Percentiles rank a stretch among this genome's conserved stretches.
phyloP scores from a whole-genome alignment of 2,113 vertebrate genomes.

The Caranx ignobilis region DNA sequence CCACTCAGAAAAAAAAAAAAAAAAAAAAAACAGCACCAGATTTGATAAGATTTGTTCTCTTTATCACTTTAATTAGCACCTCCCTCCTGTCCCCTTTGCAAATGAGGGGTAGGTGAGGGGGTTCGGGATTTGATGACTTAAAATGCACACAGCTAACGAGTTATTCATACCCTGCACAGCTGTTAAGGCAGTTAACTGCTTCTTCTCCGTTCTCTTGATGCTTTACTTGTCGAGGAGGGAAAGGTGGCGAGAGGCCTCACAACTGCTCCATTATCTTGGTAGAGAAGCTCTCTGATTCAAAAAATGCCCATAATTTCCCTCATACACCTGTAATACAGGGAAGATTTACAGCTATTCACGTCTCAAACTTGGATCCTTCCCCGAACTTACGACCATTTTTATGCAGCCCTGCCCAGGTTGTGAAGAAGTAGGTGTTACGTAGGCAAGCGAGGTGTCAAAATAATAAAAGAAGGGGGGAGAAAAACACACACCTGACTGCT shows the following conservation, averaged over 20 bases:
- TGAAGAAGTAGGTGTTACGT: constrained; percentile 41
- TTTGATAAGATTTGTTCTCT: constrained; percentile 86
- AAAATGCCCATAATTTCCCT: constrained; percentile 55
- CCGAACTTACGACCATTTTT: constrained; percentile 28
- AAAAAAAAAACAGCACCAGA: constrained; percentile 66
- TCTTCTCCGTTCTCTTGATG: constrained; percentile 62
- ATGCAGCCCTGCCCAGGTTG: constrained; percentile 3
- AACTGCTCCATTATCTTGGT: constrained; percentile 50
- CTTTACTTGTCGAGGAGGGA: constrained; percentile 61
- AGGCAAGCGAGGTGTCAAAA: constrained; percentile 30
- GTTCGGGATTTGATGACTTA: constrained; percentile 84
- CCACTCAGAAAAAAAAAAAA: constrained; percentile 46
- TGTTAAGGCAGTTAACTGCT: constrained; percentile 82
- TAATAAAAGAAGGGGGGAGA: not conserved
- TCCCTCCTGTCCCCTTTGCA: constrained; percentile 85
- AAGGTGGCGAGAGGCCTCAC: constrained; percentile 59
- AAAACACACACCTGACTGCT: constrained; percentile 40
- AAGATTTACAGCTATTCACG: constrained; percentile 40
- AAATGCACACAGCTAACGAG: constrained; percentile 85
- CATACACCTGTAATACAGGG: constrained; percentile 47
- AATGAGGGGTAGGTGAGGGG: constrained; percentile 85
- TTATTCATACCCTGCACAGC: constrained; percentile 84
- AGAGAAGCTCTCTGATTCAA: constrained; percentile 53
- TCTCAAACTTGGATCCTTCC: constrained; percentile 28
- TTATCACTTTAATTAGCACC: constrained; percentile 89